Evolutionary conservation across 2,888 invertebrate species (phyloP).

Genomic region (Lagria hirta): DNA sequence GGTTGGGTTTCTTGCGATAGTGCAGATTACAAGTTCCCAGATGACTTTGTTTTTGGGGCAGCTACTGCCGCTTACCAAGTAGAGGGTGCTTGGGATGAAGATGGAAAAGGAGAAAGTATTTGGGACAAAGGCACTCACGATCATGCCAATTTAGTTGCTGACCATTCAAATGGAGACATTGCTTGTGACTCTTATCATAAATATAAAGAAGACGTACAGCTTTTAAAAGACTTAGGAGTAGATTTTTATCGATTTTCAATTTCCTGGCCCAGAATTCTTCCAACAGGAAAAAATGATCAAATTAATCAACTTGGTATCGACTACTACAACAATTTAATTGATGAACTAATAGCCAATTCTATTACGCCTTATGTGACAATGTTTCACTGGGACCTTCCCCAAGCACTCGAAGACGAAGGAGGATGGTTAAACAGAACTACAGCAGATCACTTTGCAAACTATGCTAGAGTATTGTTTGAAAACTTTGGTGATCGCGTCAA

Average conservation of each 20-base stretch:
- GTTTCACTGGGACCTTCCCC: constrained; percentile 47
- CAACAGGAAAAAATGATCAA: constrained; percentile 61
- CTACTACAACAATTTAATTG: constrained; percentile 74
- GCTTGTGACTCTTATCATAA: constrained; percentile 68
- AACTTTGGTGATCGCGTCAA: constrained; percentile 46
- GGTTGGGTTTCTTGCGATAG: no score
- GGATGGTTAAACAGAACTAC: constrained; percentile 59
- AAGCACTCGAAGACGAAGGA: constrained; percentile 56
- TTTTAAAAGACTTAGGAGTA: constrained; percentile 60
- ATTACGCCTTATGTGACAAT: constrained; percentile 57
- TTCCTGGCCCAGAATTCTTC: constrained; percentile 70
- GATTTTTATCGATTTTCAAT: constrained; percentile 63
- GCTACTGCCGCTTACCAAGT: constrained; percentile 49
- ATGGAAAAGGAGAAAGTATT: constrained; percentile 62
- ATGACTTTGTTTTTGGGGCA: constrained; percentile 44
- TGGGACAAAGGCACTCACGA: constrained; percentile 58
- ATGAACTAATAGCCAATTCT: constrained; percentile 63
- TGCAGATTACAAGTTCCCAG: constrained; percentile 37
- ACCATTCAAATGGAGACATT: constrained; percentile 60
- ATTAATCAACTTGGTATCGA: constrained; percentile 73
- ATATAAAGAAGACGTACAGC: constrained; percentile 61
- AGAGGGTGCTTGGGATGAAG: constrained; percentile 50
- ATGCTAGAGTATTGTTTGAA: constrained; percentile 55
- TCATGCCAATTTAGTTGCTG: constrained; percentile 53
- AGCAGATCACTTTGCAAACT: constrained; percentile 59